phyloP scores from a whole-genome alignment of 2,888 invertebrate species.

The Drosophila paramelanica region DNA sequence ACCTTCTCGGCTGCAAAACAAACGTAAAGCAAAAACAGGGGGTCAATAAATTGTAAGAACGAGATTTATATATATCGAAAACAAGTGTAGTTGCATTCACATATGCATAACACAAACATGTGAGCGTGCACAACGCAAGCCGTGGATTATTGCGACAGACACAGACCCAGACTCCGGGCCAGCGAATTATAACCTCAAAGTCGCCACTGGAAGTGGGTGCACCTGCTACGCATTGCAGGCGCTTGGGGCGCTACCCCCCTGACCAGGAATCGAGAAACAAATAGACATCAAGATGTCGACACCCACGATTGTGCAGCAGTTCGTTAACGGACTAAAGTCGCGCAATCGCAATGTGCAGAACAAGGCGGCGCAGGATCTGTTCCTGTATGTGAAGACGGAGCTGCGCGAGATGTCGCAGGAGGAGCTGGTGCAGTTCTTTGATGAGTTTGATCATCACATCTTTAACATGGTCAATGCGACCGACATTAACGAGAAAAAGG shows the following conservation, averaged over 20 bases:
- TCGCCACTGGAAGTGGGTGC: conserved; percentile 57
- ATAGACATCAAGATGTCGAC: conserved; percentile 80
- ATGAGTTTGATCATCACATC: conserved; percentile 97
- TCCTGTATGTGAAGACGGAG: conserved; percentile 95
- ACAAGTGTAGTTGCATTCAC: neutral
- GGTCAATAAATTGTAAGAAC: conserved; percentile 24
- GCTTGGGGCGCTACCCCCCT: conserved; percentile 23
- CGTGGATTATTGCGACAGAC: conserved; percentile 34
- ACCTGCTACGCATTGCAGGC: conserved; percentile 58
- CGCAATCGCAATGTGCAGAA: conserved; percentile 93
- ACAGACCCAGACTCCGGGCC: conserved; percentile 48
- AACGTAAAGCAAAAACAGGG: conserved; percentile 52
- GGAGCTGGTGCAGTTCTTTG: conserved; percentile 95
- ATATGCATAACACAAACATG: conserved; percentile 46
- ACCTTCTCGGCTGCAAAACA: conserved; percentile 59
- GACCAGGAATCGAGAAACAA: conserved; percentile 18
- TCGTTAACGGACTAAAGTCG: conserved; percentile 95
- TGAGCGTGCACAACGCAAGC: conserved; percentile 30
- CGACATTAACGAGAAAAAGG: conserved; percentile 97
- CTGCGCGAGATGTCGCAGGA: conserved; percentile 95
- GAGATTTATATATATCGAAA: conserved; percentile 3
- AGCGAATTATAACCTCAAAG: conserved; percentile 73
- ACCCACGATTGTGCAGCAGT: conserved; percentile 89
- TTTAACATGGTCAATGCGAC: conserved; percentile 97
- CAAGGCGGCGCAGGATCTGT: conserved; percentile 95